Base-by-base conservation (phyloP, 2,797 vertebrate genomes). In the Scomberomorus guttatus region DNA sequence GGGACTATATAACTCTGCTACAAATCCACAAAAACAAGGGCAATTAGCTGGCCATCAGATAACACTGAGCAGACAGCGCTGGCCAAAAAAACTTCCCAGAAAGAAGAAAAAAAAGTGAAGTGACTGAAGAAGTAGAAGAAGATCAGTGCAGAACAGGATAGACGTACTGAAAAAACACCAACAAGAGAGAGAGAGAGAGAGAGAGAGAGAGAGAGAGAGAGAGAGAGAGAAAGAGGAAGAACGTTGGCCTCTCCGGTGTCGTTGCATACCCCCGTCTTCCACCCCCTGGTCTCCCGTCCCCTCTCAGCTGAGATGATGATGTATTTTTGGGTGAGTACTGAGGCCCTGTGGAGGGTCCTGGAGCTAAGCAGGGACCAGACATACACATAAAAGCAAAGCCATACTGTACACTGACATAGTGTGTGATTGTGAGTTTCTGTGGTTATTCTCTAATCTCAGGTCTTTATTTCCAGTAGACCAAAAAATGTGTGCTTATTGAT, bases 241-340 rank as follows among this genome's bases (percentile, higher is more conserved):
- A 67, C 50, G 17, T 79, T 65, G 83, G 86, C 83, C 77, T 84
- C 59, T 60, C 59, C 15, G 37, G 80, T 83, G 71, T 85, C 89
- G 75, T 69, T 80, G 63, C 76, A 73, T 42, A 68, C 37, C 80
- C 77, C 84, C 15, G 54, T 88, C 63, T 75, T 85, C 78, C 70
- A 79, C 46, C 75, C 76, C 70, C 75, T 59, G 82, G 73, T 77
- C 61, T 80, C 75, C 66, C 77, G 17, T 62, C 72, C 74, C 75
- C 80, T 82, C 78, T 75, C 84, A 67, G 84, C 83, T 58, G 80
- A 89, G 87, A 94, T 94, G 93, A 94, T 94, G 93, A 94, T 94
- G 93, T 94, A 94, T 86, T 94, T 93, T 79, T 94, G 92, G 93
- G 93, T 93, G 87, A 92, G 93, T 93, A 92, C 83, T 3, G 46